Conservation (phyloP, 2,888 invertebrate genomes). For the Cosmopolites sordidus region DNA sequence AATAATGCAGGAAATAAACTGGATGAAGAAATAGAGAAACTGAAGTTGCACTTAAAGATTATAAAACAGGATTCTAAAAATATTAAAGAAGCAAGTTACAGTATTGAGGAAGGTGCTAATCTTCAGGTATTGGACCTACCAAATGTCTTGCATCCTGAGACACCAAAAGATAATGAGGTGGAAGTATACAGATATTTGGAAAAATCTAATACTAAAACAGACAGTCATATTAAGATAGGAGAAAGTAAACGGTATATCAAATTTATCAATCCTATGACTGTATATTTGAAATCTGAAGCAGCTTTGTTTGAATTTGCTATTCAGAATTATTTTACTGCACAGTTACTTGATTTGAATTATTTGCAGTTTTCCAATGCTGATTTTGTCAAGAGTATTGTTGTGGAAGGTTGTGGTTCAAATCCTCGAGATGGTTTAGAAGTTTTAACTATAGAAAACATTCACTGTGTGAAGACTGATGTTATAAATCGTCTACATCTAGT, state of each 20-base stretch:
- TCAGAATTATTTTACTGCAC: constrained; percentile 52
- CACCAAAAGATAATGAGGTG: constrained; percentile 51
- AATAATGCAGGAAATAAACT: constrained; percentile 32
- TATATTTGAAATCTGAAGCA: constrained; percentile 63
- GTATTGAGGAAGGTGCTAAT: constrained; percentile 68
- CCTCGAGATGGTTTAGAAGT: constrained; percentile 51
- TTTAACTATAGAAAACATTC: constrained; percentile 59
- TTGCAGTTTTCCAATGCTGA: constrained; percentile 70
- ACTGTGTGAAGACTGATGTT: constrained; percentile 50
- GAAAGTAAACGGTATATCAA: constrained; percentile 53
- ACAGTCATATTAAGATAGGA: constrained; percentile 56
- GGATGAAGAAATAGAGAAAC: constrained; percentile 49
- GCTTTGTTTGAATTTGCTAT: constrained; percentile 66
- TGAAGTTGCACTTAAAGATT: constrained; percentile 53
- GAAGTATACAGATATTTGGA: constrained; percentile 37
- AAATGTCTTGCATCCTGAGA: constrained; percentile 61
- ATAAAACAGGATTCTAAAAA: constrained; percentile 56
- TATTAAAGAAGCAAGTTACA: constrained; percentile 61
- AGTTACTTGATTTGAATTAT: constrained; percentile 53
- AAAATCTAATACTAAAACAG: constrained; percentile 44
- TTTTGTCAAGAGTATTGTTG: constrained; percentile 68
- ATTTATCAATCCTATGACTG: constrained; percentile 56
- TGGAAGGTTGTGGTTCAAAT: constrained; percentile 68
- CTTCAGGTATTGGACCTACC: constrained; percentile 64
- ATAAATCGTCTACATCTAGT: constrained; percentile 66